Percentiles rank a stretch among this genome's conserved stretches.
phyloP scores from a whole-genome alignment of 2,113 vertebrate species.

The cat (Felis catus) region DNA sequence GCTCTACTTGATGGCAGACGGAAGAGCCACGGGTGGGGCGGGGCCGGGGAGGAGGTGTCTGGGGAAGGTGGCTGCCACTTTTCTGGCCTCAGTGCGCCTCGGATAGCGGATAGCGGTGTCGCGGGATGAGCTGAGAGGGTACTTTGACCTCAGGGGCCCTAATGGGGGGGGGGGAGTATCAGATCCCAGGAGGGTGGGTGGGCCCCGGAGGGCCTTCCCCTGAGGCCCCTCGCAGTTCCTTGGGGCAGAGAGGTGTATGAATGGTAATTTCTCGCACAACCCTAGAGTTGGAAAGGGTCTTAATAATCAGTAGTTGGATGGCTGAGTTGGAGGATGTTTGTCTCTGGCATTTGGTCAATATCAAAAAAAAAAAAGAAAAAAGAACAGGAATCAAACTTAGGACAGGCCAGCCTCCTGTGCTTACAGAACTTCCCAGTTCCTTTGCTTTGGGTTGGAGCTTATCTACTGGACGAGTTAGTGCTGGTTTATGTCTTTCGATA shows the following conservation, averaged over 20 bases:
- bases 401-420: not conserved
- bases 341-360: not conserved
- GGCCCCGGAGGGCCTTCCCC: not conserved
- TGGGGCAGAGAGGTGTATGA: not conserved
- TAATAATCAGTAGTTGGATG: not conserved
- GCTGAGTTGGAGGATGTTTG: not conserved
- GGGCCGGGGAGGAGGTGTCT: not conserved
- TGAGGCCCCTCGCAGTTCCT: not conserved
- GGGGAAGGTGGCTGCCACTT: not conserved
- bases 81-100: not conserved
- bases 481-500: not conserved
- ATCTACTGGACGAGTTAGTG: not conserved
- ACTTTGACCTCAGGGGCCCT: not conserved
- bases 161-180: not conserved
- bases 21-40: not conserved
- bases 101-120: not conserved
- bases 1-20: slow-evolving; percentile 44
- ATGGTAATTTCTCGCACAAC: not conserved
- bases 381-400: not conserved
- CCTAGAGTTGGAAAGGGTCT: not conserved
- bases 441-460: slow-evolving; percentile 5
- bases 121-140: not conserved
- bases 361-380: not conserved
- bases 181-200: not conserved
- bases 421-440: not conserved